A percentile compares a stretch with the other conserved stretches of the same genome.
Evolutionary conservation across 1,140 invertebrate species (phyloP).

Genomic region (Calephelis virginiensis): DNA sequence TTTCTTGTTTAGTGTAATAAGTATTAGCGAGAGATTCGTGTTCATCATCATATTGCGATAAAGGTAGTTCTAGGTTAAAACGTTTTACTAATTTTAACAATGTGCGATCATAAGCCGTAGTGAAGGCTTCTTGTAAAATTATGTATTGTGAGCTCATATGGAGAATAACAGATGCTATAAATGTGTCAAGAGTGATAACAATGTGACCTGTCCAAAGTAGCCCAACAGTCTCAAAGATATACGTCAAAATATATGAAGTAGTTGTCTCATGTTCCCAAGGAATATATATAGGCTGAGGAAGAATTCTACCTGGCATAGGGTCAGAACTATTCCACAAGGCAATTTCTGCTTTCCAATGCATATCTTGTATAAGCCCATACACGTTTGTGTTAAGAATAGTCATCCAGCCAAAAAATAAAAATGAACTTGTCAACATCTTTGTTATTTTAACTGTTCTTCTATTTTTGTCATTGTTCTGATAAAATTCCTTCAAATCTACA

Average conservation of each 20-base stretch:
- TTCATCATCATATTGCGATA: background rate
- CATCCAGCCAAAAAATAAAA: constrained; percentile 69
- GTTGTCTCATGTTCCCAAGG: constrained; percentile 65
- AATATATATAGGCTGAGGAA: constrained; percentile 67
- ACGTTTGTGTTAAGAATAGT: constrained; percentile 61
- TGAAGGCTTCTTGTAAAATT: constrained; percentile 60
- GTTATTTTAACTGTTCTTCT: constrained; percentile 46
- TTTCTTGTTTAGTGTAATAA: constrained; percentile 43
- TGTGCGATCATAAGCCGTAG: constrained; percentile 56
- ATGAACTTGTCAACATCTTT: constrained; percentile 53
- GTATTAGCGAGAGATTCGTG: constrained; percentile 42
- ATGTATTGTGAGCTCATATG: constrained; percentile 67
- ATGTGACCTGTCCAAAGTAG: constrained; percentile 72
- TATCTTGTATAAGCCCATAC: constrained; percentile 62
- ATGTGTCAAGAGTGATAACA: constrained; percentile 67
- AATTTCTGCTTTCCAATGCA: constrained; percentile 54
- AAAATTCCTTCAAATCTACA: constrained; percentile 56
- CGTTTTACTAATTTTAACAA: constrained; percentile 39
- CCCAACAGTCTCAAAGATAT: constrained; percentile 59
- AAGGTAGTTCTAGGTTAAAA: background rate
- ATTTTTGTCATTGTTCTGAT: constrained; percentile 55
- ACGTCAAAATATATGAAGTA: constrained; percentile 50
- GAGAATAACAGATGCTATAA: constrained; percentile 63
- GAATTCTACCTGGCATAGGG: constrained; percentile 38
- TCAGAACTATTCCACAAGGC: constrained; percentile 45